Evolutionary conservation across 2,113 vertebrate species (phyloP).

Genomic region (Oryzias curvinotus): DNA sequence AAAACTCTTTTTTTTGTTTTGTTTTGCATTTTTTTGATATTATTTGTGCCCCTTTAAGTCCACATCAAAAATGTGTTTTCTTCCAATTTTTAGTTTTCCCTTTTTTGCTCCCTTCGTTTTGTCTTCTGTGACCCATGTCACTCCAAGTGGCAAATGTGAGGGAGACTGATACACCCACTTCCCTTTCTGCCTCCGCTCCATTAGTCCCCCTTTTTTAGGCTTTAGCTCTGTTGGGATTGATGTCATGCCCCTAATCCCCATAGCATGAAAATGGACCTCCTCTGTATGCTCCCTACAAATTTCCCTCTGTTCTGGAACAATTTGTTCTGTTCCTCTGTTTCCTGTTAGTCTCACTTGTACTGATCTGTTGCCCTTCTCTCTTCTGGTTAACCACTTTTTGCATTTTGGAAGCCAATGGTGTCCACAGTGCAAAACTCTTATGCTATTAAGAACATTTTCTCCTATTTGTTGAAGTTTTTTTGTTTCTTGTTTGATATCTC

Average conservation of each 20-base stretch:
- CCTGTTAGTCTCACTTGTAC: conserved; percentile 18
- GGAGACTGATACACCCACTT: conserved; percentile 5
- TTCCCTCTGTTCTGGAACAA: conserved; percentile 20
- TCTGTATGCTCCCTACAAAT: conserved; percentile 10
- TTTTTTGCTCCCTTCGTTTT: background rate
- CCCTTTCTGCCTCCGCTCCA: conserved; percentile 49
- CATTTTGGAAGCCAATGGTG: background rate
- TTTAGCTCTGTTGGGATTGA: conserved; percentile 72
- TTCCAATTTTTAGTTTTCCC: conserved; percentile 2
- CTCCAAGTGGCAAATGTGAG: conserved; percentile 22
- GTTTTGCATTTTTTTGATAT: background rate
- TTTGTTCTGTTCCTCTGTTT: conserved; percentile 25
- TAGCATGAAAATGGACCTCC: conserved; percentile 38
- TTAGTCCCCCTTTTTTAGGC: conserved; percentile 59
- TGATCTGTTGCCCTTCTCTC: conserved; percentile 10
- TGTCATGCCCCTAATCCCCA: conserved; percentile 68
- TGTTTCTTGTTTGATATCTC: background rate
- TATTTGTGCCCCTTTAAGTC: background rate
- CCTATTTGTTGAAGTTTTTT: no score
- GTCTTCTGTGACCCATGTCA: conserved; percentile 18
- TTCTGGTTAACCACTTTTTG: conserved; percentile 5
- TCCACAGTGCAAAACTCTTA: background rate
- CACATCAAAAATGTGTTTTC: background rate
- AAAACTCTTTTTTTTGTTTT: background rate
- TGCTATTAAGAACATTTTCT: background rate